Conservation (phyloP, 1,140 invertebrate species). For the Cyphomyrmex costatus region DNA sequence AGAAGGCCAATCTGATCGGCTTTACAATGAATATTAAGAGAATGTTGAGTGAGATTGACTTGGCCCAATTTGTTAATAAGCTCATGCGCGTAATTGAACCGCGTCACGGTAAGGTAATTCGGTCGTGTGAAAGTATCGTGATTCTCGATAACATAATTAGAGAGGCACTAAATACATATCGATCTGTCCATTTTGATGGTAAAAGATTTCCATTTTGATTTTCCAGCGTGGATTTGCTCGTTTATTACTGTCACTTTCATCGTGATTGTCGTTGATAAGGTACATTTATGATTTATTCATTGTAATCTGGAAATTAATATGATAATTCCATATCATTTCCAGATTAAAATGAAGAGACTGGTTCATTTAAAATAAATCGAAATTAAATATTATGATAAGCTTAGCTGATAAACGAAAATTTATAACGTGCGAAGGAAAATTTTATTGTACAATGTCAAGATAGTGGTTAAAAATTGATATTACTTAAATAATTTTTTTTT, state of each 20-base stretch:
- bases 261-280: neutral
- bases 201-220: conserved; percentile 64
- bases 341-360: too few relatives aligned
- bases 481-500: too few relatives aligned
- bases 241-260: conserved; percentile 37
- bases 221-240: conserved; percentile 28
- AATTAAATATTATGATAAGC: neutral
- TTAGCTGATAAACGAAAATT: neutral
- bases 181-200: conserved; percentile 23
- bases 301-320: neutral
- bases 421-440: neutral
- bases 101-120: conserved; percentile 53
- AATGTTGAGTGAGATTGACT: conserved; percentile 62
- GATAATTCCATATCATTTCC: conserved; percentile 2
- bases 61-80: conserved; percentile 65
- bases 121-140: conserved; percentile 70
- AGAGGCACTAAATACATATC: conserved; percentile 4
- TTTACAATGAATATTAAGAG: conserved; percentile 37
- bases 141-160: conserved; percentile 69
- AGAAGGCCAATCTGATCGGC: neutral
- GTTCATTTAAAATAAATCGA: neutral
- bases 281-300: conserved; percentile 10
- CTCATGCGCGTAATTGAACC: conserved; percentile 53
- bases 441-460: neutral
- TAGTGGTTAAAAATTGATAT: too few relatives aligned